Percentiles rank a stretch among this genome's conserved stretches.
Evolutionary conservation across 2,888 invertebrate genomes (phyloP).

Genomic region (Drosophila paracracens): DNA sequence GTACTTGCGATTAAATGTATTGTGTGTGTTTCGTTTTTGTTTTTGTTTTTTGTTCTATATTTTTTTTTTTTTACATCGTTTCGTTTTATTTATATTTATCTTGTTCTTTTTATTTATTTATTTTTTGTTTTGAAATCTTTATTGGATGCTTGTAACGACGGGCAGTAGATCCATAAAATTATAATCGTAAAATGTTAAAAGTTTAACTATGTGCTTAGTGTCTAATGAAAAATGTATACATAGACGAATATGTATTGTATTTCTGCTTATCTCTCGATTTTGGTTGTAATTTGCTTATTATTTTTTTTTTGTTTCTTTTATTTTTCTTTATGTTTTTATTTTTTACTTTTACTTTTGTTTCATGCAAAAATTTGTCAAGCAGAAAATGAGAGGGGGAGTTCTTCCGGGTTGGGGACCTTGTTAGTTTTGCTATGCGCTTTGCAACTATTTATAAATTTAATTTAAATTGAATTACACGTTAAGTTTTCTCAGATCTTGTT

Average conservation of each 20-base stretch:
- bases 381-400: constrained; percentile 38
- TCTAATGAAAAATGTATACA: constrained; percentile 84
- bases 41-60: constrained; percentile 22
- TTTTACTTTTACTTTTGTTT: constrained; percentile 34
- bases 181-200: constrained; percentile 84
- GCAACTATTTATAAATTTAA: constrained; percentile 78
- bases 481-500: constrained; percentile 53
- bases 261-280: constrained; percentile 54
- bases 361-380: constrained; percentile 63
- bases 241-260: constrained; percentile 83
- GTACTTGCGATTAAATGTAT: constrained; percentile 35
- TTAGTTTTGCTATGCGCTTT: constrained; percentile 76
- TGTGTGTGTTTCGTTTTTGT: constrained; percentile 38
- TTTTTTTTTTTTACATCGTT: constrained; percentile 40
- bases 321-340: constrained; percentile 13
- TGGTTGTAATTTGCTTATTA: constrained; percentile 31
- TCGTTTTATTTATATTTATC: constrained; percentile 44
- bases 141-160: constrained; percentile 83
- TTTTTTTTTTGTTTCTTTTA: constrained; percentile 11
- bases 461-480: constrained; percentile 77
- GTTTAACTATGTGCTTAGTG: constrained; percentile 84
- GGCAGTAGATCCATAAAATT: constrained; percentile 84
- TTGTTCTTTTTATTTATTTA: constrained; percentile 26
- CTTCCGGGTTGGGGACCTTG: constrained; percentile 38
- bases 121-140: constrained; percentile 79